Percentiles rank a stretch among this genome's conserved stretches.
phyloP scores from a whole-genome alignment of 2,797 vertebrate genomes.

The Coendou prehensilis region DNA sequence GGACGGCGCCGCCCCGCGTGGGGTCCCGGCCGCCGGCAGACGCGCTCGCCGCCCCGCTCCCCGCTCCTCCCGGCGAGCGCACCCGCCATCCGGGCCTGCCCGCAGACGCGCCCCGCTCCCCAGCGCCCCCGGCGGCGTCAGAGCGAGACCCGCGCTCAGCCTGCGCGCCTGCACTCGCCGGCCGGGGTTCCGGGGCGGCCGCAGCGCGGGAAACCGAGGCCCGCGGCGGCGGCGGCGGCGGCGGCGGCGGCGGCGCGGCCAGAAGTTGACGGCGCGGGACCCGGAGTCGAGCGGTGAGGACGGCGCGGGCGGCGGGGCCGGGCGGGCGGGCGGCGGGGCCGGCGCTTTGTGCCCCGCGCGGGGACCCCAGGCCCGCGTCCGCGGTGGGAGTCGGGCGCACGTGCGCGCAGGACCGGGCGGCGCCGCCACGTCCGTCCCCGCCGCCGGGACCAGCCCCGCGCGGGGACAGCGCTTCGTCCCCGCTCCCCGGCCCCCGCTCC shows the following conservation, averaged over 20 bases:
- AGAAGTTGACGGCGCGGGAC: constrained; percentile 44
- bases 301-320: neutral
- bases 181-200: neutral
- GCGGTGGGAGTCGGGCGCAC: neutral
- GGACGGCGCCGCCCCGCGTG: too few relatives aligned
- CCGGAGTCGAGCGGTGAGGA: neutral
- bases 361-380: accelerated
- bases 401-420: neutral
- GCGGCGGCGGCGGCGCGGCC: neutral
- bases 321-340: neutral
- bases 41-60: too few relatives aligned
- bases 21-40: too few relatives aligned
- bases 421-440: constrained; percentile 2
- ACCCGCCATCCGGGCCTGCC: neutral
- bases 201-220: neutral
- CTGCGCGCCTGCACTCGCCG: neutral
- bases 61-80: too few relatives aligned
- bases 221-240: neutral
- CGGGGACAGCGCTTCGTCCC: neutral
- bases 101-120: neutral
- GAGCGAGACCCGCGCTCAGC: too few relatives aligned
- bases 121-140: neutral
- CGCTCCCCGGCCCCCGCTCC: too few relatives aligned
- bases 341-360: neutral
- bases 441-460: neutral